Base-by-base conservation (phyloP, 2,797 vertebrate genomes). In the Neomorphus geoffroyi region DNA sequence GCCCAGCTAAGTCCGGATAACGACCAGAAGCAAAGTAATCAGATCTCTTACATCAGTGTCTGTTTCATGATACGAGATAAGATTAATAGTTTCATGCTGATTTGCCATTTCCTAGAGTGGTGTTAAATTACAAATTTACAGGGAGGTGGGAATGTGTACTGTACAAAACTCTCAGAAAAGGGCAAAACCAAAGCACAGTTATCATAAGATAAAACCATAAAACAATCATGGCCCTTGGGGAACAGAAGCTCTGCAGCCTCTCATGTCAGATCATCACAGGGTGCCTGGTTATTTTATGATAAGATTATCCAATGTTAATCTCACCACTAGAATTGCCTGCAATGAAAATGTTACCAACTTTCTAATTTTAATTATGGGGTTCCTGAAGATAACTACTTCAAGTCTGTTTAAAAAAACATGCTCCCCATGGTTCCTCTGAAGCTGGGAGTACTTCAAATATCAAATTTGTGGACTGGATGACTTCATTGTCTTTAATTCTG, bases 71-170 rank as follows among this genome's bases (percentile, higher is more conserved):
- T 93, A 91, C 0, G 6, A 87, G 78, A 89, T 93, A 95, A 96
- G 92, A 97, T 95, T 92, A 97, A 96, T 89, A 91, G 90, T 91
- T 97, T 89, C 92, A 88, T 80, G 92, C 89, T 95, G 93, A 90
- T 95, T 91, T 96, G 96, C 91, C 94, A 96, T 96, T 97, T 97
- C 89, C 90, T 86, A 80, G 66, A 92, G 54, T 93, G 65, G 61
- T 62, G 67, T 94, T 91, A 95, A 96, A 96, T 95, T 95, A 95
- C 70, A 95, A 74, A 94, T 93, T 96, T 94, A 92, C 21, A 35
- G 48, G 33, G 51, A 56, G n/a, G 32, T 71, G 33, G 75, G 28
- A 77, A 90, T 69, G 60, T 83, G 64, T 91, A 77, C 66, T 45
- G 1, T 51, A 81, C 33, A 69, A 93, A 93, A 92, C 77, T 70